Base-by-base conservation (phyloP, 2,797 vertebrate species). In the Orientallactaga sibirica region DNA sequence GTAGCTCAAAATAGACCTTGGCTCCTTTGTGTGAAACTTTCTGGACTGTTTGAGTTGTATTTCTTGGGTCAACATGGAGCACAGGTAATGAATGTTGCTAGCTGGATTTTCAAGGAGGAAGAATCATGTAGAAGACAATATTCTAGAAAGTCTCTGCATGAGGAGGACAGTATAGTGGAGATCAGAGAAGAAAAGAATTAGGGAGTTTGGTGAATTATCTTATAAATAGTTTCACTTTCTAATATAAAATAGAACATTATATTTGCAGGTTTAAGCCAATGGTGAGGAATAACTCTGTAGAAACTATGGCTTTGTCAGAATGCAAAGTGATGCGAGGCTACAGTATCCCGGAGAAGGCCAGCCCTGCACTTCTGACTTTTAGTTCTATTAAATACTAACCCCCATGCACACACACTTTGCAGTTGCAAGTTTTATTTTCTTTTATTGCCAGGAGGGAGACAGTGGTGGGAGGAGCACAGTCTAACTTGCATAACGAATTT, bases 221-320 rank as follows among this genome's bases (percentile, higher is more conserved):
- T 78, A 74, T 43, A 91, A 88, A 83, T 66, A 22, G n/a, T 80
- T 88, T 94, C 62, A 75, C 87, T 87, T 94, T 91, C 20, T 76
- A 81, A 76, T 70, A 62, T 75, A 67, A 80, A 88, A 43, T 75
- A 71, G 48, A 75, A 22, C 76, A 78, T 92, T 95, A 79, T 27
- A 79, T 93, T 81, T 94, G 71, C 55, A 58, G 66, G n/a, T 80
- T 87, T 85, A 75, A 86, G 93, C 43, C 37, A 52, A 27, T 58
- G 81, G n/a, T 86, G 78, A 80, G 71, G 83, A 61, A 33, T 52
- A 88, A 19, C 43, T 74, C 27, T 71, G 79, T 71, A 73, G 1
- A 80, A 19, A 52, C 33, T 84, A 12, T 37, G 27, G 14, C 61
- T 67, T 24, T 8, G 86, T 91, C 48, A 74, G 74, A 64, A 81